Base-by-base conservation (phyloP, 2,888 invertebrate species). In the Leucania comma region DNA sequence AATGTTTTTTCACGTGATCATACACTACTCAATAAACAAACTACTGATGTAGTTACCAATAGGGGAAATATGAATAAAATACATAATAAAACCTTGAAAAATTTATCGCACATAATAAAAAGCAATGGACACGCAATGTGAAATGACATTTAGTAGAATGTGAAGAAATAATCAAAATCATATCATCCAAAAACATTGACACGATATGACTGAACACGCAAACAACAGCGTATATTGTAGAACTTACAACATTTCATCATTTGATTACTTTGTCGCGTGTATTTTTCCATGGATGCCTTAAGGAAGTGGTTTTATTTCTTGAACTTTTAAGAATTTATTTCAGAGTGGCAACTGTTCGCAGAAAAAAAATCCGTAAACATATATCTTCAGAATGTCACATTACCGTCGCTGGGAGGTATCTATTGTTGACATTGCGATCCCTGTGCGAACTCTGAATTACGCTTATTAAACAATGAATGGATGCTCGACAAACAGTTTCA, bases 401-500 rank as follows among this genome's bases (percentile, higher is more conserved):
- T 68, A 56, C 72, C 68, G 62, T 66, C n/a, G 8, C 50, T 35
- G 59, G 53, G 24, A 29, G 50, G 53, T 62, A 51, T 61, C 24
- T 75, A 64, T 67, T 81, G 74, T 72, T 74, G 85, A 77, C 73
- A 78, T 57, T 70, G 9, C 64, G 73, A 77, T 74, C 57, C 48
- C 32, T 71, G 58, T 75, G 70, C 61, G 73, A 84, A 81, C 69
- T 71, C 57, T 75, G 63, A 68, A 81, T 64, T 68, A 61, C 57
- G 69, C 51, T 70, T 53, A 70, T 59, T 68, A 74, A 75, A 82
- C 80, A 75, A 80, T 67, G 75, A 69, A 68, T 64, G 54, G 29
- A 46, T 20, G 65, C 26, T 67, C 60, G 20, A 64, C 61, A 64
- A 82, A 68, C 62, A 80, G 75, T 24, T 68, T 65, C 60, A 53